Evolutionary conservation across 2,113 vertebrate species (phyloP).

Genomic region (Grallaria varia): DNA sequence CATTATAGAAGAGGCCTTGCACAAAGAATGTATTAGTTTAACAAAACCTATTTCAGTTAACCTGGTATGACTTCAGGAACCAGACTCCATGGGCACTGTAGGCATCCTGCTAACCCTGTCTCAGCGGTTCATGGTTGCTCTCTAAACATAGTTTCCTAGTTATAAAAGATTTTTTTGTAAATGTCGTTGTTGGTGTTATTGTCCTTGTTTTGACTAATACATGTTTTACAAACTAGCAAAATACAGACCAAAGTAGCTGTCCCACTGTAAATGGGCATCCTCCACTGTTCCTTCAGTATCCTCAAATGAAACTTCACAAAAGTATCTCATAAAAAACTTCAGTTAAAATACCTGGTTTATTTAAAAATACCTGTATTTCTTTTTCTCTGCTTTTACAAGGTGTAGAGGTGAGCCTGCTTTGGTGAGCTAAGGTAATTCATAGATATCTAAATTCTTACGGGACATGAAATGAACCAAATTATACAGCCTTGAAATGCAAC

Average conservation of each 20-base stretch:
- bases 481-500: neutral
- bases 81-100: neutral
- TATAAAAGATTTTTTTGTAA: neutral
- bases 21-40: neutral
- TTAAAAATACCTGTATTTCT: neutral
- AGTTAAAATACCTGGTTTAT: neutral
- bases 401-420: too few species aligned
- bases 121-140: neutral
- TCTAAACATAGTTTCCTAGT: neutral
- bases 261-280: neutral
- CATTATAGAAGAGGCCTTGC: neutral
- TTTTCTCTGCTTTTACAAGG: neutral
- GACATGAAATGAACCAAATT: neutral
- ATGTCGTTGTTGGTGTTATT: neutral
- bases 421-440: too few species aligned
- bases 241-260: neutral
- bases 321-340: neutral
- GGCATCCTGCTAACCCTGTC: neutral
- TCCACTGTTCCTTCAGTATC: neutral
- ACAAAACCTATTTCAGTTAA: neutral
- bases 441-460: too few species aligned
- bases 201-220: neutral
- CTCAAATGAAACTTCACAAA: neutral
- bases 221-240: neutral
- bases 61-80: neutral